These are phyloP conservation scores for Vulpes ferrilata DNA, from an alignment of 2,113 vertebrate genomes.

Conservation along the genomic window DNA sequence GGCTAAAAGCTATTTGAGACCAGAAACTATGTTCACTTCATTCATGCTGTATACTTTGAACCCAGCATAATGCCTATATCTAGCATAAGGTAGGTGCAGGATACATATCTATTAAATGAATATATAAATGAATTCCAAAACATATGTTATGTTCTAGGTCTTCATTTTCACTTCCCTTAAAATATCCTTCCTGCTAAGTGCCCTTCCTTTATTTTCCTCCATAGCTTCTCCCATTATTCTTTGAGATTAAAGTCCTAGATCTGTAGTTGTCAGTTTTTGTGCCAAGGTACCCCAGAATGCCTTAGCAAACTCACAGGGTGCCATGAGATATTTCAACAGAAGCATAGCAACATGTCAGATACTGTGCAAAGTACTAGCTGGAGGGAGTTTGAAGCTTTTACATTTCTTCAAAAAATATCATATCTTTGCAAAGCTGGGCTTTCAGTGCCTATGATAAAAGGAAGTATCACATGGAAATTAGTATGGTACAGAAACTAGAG, in stretches of 20 bases:
- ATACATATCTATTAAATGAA: not conserved
- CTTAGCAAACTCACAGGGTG: not conserved
- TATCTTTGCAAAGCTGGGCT: conserved; percentile 11
- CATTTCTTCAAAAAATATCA: not conserved
- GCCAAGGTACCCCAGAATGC: not conserved
- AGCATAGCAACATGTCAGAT: not conserved
- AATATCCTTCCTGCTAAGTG: not conserved
- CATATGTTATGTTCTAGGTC: not conserved
- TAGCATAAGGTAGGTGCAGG: not conserved
- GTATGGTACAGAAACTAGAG: not conserved
- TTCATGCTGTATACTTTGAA: not conserved
- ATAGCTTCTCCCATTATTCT: not conserved
- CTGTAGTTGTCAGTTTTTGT: not conserved
- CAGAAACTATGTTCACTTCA: not conserved
- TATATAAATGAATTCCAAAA: conserved; percentile 16
- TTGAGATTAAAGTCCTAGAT: not conserved
- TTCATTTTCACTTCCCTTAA: conserved; percentile 22
- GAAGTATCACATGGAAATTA: not conserved
- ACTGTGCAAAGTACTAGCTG: not conserved
- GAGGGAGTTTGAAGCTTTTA: not conserved
- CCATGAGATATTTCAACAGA: not conserved
- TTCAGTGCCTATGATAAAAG: not conserved
- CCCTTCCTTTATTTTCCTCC: not conserved
- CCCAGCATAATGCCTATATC: not conserved
- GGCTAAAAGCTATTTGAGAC: not conserved